Percentiles rank a stretch among this genome's conserved stretches.
phyloP scores from a whole-genome alignment of 2,888 invertebrate species.

The Lasioglossum lativentre region DNA sequence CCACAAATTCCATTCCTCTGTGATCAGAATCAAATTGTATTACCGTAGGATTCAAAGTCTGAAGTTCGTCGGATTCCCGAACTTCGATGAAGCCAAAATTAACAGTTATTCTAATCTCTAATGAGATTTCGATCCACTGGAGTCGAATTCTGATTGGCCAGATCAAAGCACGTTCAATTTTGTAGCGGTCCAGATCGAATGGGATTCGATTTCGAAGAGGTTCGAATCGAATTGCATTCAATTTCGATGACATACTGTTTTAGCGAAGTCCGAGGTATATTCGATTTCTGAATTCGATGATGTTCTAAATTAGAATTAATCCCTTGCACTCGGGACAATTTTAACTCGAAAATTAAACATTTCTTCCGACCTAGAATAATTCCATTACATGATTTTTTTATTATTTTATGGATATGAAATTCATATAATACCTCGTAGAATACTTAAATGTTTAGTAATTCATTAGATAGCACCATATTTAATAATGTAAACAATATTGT shows the following conservation, averaged over 20 bases:
- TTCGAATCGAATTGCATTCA: not conserved
- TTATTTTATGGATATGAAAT: too few species aligned
- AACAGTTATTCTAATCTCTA: not conserved
- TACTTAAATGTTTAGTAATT: too few species aligned
- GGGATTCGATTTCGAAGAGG: not conserved
- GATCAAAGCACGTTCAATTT: not conserved
- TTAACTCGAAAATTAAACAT: too few species aligned
- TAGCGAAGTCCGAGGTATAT: too few species aligned
- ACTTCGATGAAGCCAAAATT: not conserved
- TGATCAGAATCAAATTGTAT: not conserved
- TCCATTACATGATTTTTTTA: too few species aligned
- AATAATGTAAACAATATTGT: too few species aligned
- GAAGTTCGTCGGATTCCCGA: not conserved
- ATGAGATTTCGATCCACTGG: not conserved
- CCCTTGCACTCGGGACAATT: too few species aligned
- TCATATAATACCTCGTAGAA: too few species aligned
- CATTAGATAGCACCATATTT: too few species aligned
- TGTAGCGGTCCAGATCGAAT: not conserved
- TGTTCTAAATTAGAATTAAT: not conserved
- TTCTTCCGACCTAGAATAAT: not conserved
- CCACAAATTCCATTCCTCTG: not conserved
- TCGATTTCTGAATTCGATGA: not conserved
- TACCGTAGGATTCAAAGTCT: not conserved
- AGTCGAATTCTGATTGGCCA: not conserved
- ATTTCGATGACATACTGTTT: not conserved